Conservation (phyloP, 2,888 invertebrate genomes). For the Thereva nobilitata region DNA sequence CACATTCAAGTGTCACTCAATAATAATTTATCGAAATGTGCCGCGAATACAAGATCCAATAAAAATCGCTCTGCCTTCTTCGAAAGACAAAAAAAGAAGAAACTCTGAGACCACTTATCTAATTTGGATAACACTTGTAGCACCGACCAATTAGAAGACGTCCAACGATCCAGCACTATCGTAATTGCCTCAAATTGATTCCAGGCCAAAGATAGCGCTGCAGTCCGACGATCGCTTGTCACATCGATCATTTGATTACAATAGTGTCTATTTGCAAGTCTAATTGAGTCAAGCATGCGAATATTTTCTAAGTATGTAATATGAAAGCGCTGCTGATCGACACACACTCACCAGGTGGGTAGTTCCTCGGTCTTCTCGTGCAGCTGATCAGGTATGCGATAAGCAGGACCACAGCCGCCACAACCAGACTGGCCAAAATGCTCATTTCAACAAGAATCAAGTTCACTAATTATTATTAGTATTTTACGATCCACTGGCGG, state of each 20-base stretch:
- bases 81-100: too few relatives aligned
- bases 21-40: too few relatives aligned
- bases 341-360: slow-evolving; percentile 37
- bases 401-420: slow-evolving; percentile 3
- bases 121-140: too few relatives aligned
- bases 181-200: slow-evolving; percentile 1
- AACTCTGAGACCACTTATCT: too few relatives aligned
- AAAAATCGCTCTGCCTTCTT: too few relatives aligned
- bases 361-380: slow-evolving; percentile 32
- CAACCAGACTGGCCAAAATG: slow-evolving; percentile 9
- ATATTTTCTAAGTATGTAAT: neutral
- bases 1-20: too few relatives aligned
- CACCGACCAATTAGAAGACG: too few relatives aligned
- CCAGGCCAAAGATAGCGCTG: neutral
- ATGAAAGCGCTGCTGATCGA: neutral
- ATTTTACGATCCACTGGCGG: too few relatives aligned
- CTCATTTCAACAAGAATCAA: slow-evolving; percentile 6
- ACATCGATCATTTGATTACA: too few relatives aligned
- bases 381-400: slow-evolving; percentile 5
- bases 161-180: neutral
- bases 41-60: too few relatives aligned
- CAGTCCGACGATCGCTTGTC: too few relatives aligned
- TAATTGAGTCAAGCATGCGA: neutral
- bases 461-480: too few relatives aligned
- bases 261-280: neutral